Conservation (phyloP, 2,113 vertebrate species). For the Clinocottus analis region DNA sequence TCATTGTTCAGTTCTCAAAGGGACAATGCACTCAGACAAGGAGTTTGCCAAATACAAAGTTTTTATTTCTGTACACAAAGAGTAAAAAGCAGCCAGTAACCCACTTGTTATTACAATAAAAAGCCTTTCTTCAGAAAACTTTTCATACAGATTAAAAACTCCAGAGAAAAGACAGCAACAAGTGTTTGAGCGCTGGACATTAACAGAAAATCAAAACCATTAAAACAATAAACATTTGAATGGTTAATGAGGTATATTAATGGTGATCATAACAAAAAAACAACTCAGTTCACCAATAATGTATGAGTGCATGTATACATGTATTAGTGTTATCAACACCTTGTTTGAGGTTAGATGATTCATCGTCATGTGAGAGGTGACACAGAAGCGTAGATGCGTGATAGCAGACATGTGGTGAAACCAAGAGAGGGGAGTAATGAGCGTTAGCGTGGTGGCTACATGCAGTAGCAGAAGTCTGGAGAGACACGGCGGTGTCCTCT, state of each 20-base stretch:
- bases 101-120: conserved; percentile 80
- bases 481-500: conserved; percentile 31
- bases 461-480: conserved; percentile 40
- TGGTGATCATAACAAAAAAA: conserved; percentile 36
- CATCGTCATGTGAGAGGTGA: conserved; percentile 44
- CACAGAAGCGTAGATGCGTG: conserved; percentile 33
- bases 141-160: conserved; percentile 79
- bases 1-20: conserved; percentile 50
- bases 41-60: conserved; percentile 84
- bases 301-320: conserved; percentile 26
- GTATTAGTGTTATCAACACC: conserved; percentile 34
- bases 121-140: conserved; percentile 78
- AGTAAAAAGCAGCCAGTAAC: conserved; percentile 86
- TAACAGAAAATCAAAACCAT: conserved; percentile 48
- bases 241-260: conserved; percentile 76
- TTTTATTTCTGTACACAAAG: conserved; percentile 87
- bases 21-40: conserved; percentile 36
- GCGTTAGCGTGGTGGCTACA: conserved; percentile 45
- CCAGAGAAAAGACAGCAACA: conserved; percentile 62
- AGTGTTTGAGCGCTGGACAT: conserved; percentile 63
- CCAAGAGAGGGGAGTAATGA: conserved; percentile 46
- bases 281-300: conserved; percentile 43
- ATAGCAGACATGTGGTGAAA: conserved; percentile 16
- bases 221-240: conserved; percentile 47
- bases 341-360: conserved; percentile 54